Conservation (phyloP, 2,113 vertebrate genomes). For the Mandrillus leucophaeus region DNA sequence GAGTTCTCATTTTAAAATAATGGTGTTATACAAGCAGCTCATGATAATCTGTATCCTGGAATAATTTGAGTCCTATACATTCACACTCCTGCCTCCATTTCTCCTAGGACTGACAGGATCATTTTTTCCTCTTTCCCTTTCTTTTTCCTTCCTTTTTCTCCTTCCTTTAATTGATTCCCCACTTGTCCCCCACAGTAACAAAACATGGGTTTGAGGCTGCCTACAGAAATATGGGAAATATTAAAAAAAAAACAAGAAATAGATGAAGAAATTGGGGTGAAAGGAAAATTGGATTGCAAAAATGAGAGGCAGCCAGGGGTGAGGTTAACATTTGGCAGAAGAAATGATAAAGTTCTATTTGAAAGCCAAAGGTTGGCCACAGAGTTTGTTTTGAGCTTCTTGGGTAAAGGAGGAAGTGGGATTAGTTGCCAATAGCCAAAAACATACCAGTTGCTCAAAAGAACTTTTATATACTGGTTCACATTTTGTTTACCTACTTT, state of each 20-base stretch:
- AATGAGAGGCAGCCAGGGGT: not conserved
- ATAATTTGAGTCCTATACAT: not conserved
- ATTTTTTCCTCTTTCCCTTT: not conserved
- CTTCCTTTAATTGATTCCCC: not conserved
- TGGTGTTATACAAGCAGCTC: not conserved
- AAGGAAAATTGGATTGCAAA: not conserved
- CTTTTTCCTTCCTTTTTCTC: not conserved
- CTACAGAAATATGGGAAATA: not conserved
- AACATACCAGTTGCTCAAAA: not conserved
- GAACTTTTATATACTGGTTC: not conserved
- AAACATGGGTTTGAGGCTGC: not conserved
- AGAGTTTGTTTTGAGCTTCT: not conserved
- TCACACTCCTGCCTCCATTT: not conserved
- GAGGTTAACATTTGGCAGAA: not conserved
- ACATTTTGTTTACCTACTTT: not conserved
- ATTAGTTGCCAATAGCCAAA: not conserved
- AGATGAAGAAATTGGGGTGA: not conserved
- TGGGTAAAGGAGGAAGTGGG: not conserved
- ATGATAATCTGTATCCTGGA: not conserved
- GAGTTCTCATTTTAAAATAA: not conserved
- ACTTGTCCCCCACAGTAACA: not conserved
- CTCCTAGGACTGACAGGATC: not conserved
- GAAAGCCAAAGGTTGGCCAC: slow-evolving; percentile 17
- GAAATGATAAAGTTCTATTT: not conserved
- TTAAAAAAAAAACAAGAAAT: not conserved